Conservation (phyloP, 1,140 invertebrate genomes). For the Theocolax elegans region DNA sequence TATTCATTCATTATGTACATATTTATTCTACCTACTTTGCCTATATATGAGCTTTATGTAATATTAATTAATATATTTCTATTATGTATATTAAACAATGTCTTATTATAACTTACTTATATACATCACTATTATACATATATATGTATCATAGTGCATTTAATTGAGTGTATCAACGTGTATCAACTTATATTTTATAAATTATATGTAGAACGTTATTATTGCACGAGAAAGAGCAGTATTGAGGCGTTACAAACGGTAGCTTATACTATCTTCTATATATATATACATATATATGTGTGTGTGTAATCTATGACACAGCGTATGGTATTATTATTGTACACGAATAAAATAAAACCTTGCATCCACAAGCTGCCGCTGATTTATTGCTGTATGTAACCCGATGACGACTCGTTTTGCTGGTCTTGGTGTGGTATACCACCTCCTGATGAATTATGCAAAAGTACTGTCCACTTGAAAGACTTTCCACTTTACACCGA, state of each 20-base stretch:
- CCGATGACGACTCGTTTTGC: background rate
- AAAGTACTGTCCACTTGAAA: background rate
- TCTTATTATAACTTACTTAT: too few relatives aligned
- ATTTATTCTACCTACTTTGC: too few relatives aligned
- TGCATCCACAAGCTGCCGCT: slow-evolving; percentile 23
- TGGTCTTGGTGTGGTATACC: background rate
- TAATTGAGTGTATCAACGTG: too few relatives aligned
- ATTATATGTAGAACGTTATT: too few relatives aligned
- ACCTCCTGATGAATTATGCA: background rate
- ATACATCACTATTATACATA: too few relatives aligned
- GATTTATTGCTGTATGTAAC: slow-evolving; percentile 25
- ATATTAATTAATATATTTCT: too few relatives aligned
- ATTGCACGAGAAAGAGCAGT: background rate
- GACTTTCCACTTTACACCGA: slow-evolving; percentile 9
- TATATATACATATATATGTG: slow-evolving; percentile 18
- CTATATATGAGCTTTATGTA: too few relatives aligned
- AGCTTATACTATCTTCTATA: slow-evolving; percentile 26
- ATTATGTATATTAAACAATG: too few relatives aligned
- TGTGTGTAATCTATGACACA: too few relatives aligned
- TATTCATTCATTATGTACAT: too few relatives aligned
- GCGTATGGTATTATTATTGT: slow-evolving; percentile 16
- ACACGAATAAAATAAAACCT: slow-evolving; percentile 30
- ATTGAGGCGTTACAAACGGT: background rate
- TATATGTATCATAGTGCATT: too few relatives aligned
- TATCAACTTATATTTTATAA: too few relatives aligned